phyloP scores from a whole-genome alignment of 1,140 invertebrate species.

The Drosophila lacertosa region DNA sequence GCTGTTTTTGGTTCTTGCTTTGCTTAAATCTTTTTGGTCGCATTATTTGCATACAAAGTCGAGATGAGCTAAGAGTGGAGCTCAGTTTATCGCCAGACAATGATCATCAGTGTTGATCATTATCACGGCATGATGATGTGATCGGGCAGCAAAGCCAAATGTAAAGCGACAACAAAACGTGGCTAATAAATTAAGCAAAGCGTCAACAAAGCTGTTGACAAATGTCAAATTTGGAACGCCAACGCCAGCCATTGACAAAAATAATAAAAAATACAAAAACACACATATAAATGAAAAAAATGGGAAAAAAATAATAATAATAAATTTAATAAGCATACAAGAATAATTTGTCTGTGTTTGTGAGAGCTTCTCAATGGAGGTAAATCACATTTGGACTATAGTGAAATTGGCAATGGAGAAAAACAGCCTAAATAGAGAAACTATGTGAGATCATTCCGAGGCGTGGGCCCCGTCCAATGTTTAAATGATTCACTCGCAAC shows the following conservation, averaged over 20 bases:
- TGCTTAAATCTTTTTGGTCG: conserved; percentile 10
- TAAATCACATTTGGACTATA: conserved; percentile 12
- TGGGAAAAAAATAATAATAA: conserved; percentile 6
- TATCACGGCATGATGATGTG: conserved; percentile 36
- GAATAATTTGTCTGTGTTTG: neutral
- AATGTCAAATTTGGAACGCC: conserved; percentile 48
- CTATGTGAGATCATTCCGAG: conserved; percentile 20
- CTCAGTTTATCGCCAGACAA: conserved; percentile 18
- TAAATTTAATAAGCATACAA: conserved; percentile 10
- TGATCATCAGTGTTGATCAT: conserved; percentile 28
- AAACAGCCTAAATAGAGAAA: conserved; percentile 22
- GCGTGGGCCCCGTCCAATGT: conserved; percentile 14
- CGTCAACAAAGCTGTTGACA: conserved; percentile 54
- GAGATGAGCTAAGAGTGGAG: conserved; percentile 40
- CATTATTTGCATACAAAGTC: conserved; percentile 45
- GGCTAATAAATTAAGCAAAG: conserved; percentile 57
- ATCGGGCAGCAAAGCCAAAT: conserved; percentile 35
- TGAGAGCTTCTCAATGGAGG: conserved; percentile 1
- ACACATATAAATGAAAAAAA: conserved; percentile 3
- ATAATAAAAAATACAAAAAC: too few species aligned
- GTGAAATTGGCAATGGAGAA: conserved; percentile 22
- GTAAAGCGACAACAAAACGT: conserved; percentile 52
- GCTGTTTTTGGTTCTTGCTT: neutral
- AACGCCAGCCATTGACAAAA: conserved; percentile 29
- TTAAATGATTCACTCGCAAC: conserved; percentile 6